Evolutionary conservation across 2,797 vertebrate species (phyloP).

Genomic region (Gobio occitaniae): DNA sequence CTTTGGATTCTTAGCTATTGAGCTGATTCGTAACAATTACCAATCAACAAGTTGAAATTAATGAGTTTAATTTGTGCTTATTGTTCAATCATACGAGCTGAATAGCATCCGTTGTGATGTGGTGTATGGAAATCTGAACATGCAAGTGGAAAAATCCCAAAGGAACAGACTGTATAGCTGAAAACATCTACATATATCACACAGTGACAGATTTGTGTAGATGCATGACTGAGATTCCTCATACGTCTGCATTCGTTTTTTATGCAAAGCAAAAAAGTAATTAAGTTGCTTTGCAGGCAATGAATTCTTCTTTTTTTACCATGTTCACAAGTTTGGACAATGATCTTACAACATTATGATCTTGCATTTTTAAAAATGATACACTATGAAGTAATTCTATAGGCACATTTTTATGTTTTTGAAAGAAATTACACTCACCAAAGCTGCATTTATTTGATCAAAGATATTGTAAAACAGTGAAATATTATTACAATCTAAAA

Average conservation of each 20-base stretch:
- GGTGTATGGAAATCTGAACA: background rate
- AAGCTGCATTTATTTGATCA: background rate
- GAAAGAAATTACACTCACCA: too few species aligned
- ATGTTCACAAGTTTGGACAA: background rate
- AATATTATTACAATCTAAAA: background rate
- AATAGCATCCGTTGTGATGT: background rate
- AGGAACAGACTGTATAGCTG: background rate
- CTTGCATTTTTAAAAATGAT: background rate
- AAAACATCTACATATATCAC: background rate
- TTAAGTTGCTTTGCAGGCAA: background rate
- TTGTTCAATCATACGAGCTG: background rate
- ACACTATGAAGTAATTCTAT: background rate
- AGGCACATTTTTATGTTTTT: background rate
- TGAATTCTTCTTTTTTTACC: background rate
- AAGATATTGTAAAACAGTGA: background rate
- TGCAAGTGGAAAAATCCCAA: slow-evolving; percentile 17
- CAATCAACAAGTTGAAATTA: background rate
- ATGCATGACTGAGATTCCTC: slow-evolving; percentile 1
- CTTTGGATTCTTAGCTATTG: background rate
- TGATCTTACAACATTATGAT: background rate
- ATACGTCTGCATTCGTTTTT: background rate
- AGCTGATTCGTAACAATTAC: background rate
- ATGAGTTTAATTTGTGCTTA: background rate
- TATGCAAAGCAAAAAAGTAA: background rate
- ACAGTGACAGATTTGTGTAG: background rate